These are phyloP conservation scores for Pelecanus crispus DNA, from an alignment of 2,113 vertebrate genomes.

Conservation along the genomic window DNA sequence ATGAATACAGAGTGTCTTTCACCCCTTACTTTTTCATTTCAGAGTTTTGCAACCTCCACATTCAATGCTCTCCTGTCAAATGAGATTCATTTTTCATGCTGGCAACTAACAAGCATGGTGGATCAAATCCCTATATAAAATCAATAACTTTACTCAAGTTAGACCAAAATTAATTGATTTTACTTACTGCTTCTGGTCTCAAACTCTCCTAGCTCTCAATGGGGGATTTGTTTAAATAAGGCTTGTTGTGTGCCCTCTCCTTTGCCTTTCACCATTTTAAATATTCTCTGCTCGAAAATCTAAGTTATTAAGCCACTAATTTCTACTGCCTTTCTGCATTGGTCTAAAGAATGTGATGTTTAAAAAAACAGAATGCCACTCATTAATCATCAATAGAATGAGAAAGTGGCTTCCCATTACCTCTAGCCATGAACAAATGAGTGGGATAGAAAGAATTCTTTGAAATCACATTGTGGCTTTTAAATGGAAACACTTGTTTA, in stretches of 20 bases:
- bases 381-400: neutral
- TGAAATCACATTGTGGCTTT: neutral
- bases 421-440: neutral
- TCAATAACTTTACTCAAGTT: neutral
- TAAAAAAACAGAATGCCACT: neutral
- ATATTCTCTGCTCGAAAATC: neutral
- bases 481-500: constrained; percentile 30
- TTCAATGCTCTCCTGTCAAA: neutral
- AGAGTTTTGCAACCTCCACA: neutral
- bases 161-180: constrained; percentile 10
- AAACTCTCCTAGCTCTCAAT: neutral
- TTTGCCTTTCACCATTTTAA: neutral
- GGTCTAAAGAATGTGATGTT: neutral
- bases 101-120: neutral
- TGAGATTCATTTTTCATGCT: constrained; percentile 5
- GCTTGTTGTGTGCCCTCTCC: neutral
- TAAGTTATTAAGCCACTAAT: neutral
- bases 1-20: neutral
- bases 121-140: neutral
- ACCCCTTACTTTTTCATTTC: neutral
- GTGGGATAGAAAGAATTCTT: neutral
- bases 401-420: neutral
- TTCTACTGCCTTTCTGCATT: neutral
- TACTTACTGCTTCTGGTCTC: neutral
- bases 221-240: neutral